Percentiles rank a stretch among this genome's conserved stretches.
phyloP scores from a whole-genome alignment of 2,888 invertebrate species.

The Fragum whitleyi region DNA sequence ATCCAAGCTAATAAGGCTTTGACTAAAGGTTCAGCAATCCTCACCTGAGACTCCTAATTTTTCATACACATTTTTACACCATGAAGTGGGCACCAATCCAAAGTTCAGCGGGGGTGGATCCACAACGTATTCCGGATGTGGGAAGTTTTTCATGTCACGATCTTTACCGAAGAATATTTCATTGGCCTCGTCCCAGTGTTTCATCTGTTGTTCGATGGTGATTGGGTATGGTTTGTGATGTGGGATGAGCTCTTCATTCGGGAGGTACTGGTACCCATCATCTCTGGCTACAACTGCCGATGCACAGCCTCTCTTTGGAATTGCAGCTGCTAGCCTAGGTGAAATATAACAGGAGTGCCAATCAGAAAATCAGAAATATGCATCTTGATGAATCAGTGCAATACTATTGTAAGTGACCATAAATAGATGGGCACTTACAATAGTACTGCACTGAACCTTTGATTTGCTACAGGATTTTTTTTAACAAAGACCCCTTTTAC shows the following conservation, averaged over 20 bases:
- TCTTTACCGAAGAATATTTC: constrained; percentile 87
- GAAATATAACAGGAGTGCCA: no score
- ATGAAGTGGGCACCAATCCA: constrained; percentile 97
- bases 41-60: constrained; percentile 93
- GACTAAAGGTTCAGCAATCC: no score
- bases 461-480: no score
- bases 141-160: constrained; percentile 91
- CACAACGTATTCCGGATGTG: constrained; percentile 89
- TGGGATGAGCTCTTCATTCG: constrained; percentile 18
- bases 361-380: no score
- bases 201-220: constrained; percentile 43
- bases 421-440: no score
- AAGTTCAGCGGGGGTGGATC: constrained; percentile 92
- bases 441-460: no score
- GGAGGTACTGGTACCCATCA: constrained; percentile 6
- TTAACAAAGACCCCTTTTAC: no score
- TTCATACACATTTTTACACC: constrained; percentile 97
- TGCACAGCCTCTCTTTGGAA: constrained; percentile 1
- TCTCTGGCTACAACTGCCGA: background rate
- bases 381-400: no score
- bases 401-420: no score
- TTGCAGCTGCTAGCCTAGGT: background rate
- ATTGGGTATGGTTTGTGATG: constrained; percentile 8
- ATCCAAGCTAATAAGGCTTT: no score
- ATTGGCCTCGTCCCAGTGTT: constrained; percentile 79